Base-by-base conservation (phyloP, 2,113 vertebrate genomes). In the Pavo muticus region DNA sequence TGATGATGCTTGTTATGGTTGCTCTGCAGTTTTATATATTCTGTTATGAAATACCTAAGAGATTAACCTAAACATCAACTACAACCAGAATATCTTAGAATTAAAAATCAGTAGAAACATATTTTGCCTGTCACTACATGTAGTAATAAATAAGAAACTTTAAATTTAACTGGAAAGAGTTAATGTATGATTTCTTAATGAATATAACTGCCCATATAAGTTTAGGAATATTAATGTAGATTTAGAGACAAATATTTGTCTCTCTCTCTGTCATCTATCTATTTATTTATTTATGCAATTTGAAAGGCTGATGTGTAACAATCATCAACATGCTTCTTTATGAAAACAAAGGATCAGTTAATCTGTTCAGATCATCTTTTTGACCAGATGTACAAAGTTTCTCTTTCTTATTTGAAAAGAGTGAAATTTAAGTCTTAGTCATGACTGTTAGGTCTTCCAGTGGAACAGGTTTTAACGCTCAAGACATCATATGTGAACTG, bases 231-330 rank as follows among this genome's bases (percentile, higher is more conserved):
- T 75, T 54, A 29, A 72, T 37, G 9, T 19, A 70, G 8, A 3
- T 78, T 71, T 65, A 87, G 68, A 44, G 4, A 5, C 59, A 24
- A 85, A 35, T 3, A 14, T 40, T 35, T 21, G 4, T 59, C 14
- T 50, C 48, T 27, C 27, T 54, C 52, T 50, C 48, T 30, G 27
- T 30, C 52, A 30, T 54, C 52, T 59, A 12, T 30, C 21, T 27
- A 14, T 32, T 59, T n/a, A n/a, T n/a, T 23, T 39, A 5, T 3
- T 4, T 0, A 10, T 39, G 12, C 5, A 8, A 2, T 67, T 63
- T 69, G 82, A 29, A 88, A 88, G 30, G 7, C 13, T 70, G 27
- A 54, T 6, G 40, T 29, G 30, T 30, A 40, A 42, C 56, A 39
- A 61, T 47, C 30, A 20, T 47, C 29, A 61, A 1, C 37, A 24